phyloP scores from a whole-genome alignment of 2,888 invertebrate genomes.

The Dexiosoma caninum region DNA sequence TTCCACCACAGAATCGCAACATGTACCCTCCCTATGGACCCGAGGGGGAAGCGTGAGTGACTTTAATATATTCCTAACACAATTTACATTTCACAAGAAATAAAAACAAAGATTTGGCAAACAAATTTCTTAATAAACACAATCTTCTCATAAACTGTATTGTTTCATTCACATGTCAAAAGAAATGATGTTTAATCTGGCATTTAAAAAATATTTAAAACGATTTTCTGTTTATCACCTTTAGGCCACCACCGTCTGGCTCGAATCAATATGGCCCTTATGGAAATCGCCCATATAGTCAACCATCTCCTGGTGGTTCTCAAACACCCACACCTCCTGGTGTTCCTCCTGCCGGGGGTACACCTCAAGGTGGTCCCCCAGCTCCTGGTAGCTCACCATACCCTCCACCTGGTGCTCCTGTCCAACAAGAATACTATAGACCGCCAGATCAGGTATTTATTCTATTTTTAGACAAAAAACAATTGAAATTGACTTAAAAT shows the following conservation, averaged over 20 bases:
- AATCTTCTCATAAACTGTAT: constrained; percentile 44
- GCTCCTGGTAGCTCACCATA: constrained; percentile 75
- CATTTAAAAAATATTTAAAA: too few relatives aligned
- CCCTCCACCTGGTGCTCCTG: constrained; percentile 78
- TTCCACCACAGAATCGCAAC: constrained; percentile 85
- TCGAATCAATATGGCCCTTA: constrained; percentile 77
- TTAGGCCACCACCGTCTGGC: constrained; percentile 77
- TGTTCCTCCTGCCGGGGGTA: constrained; percentile 70
- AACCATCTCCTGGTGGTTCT: constrained; percentile 78
- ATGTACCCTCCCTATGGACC: constrained; percentile 89
- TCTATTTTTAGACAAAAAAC: neutral
- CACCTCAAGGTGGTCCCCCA: constrained; percentile 77
- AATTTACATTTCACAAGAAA: constrained; percentile 19
- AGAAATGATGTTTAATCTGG: too few relatives aligned
- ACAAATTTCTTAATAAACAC: constrained; percentile 26
- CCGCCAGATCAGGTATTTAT: constrained; percentile 77
- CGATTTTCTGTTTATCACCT: neutral
- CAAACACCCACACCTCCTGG: constrained; percentile 79
- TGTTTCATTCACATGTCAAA: constrained; percentile 35
- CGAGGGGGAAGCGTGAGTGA: constrained; percentile 82
- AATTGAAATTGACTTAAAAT: neutral
- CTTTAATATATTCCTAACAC: constrained; percentile 60
- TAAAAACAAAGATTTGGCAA: constrained; percentile 1
- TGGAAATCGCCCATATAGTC: constrained; percentile 76
- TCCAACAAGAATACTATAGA: constrained; percentile 81